A percentile compares a stretch with the other conserved stretches of the same genome.
Evolutionary conservation across 2,113 vertebrate genomes (phyloP).

Genomic region (Pelecanus crispus): DNA sequence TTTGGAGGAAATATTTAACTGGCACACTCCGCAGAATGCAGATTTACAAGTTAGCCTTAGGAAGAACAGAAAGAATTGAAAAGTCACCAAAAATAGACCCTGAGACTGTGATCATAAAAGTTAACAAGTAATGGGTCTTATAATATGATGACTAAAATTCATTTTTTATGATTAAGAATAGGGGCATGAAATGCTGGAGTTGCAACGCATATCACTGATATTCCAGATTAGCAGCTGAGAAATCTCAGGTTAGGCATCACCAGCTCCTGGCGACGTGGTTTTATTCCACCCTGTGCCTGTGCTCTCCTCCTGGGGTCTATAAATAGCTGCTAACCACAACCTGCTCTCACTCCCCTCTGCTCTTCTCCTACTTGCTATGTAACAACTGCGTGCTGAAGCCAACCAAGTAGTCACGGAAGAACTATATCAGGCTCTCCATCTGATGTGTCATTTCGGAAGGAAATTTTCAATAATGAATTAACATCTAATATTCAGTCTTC

Average conservation of each 20-base stretch:
- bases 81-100: neutral
- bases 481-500: neutral
- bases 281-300: neutral
- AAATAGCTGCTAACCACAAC: neutral
- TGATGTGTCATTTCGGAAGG: neutral
- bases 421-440: neutral
- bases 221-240: neutral
- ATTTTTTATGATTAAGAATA: neutral
- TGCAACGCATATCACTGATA: neutral
- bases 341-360: neutral
- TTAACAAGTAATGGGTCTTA: neutral
- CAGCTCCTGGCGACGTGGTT: neutral
- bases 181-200: neutral
- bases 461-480: neutral
- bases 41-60: neutral
- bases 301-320: neutral
- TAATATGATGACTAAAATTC: neutral
- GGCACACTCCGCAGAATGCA: neutral
- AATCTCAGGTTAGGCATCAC: neutral
- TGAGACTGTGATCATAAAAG: neutral
- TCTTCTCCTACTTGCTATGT: neutral
- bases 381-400: neutral
- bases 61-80: neutral
- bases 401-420: neutral
- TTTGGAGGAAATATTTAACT: neutral